Conservation (phyloP, 1,140 invertebrate genomes). For the Drosophila prosaltans region DNA sequence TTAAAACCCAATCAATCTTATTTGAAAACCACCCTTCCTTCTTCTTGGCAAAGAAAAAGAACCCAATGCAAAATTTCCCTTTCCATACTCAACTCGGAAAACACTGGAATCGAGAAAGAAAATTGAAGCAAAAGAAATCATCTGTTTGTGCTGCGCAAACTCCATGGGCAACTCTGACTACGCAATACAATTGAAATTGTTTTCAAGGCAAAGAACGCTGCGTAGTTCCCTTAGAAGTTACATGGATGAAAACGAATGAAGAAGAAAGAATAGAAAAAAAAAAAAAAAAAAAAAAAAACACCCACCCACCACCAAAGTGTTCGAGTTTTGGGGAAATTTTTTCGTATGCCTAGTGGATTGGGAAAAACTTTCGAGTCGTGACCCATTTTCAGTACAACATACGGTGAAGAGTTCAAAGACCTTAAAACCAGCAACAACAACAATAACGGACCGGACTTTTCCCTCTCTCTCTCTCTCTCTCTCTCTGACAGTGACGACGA, state of each 20-base stretch:
- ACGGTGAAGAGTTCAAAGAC: conserved; percentile 68
- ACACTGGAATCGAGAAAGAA: conserved; percentile 1
- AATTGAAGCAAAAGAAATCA: conserved; percentile 21
- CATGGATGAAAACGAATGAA: no score
- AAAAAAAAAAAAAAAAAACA: neutral
- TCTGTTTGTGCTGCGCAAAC: conserved; percentile 69
- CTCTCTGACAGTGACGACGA: conserved; percentile 7
- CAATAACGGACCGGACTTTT: conserved; percentile 25
- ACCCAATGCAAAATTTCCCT: conserved; percentile 11
- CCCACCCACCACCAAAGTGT: conserved; percentile 30
- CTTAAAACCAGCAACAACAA: conserved; percentile 47
- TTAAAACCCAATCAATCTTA: neutral
- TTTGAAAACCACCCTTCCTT: neutral
- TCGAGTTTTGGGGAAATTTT: conserved; percentile 49
- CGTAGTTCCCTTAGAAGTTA: conserved; percentile 23
- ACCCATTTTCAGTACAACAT: conserved; percentile 70
- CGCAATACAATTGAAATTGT: conserved; percentile 72
- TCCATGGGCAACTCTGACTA: conserved; percentile 55
- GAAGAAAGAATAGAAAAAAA: no score
- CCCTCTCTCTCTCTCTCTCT: neutral
- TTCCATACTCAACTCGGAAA: conserved; percentile 17
- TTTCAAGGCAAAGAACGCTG: conserved; percentile 28
- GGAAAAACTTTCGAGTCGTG: conserved; percentile 54
- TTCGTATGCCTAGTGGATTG: conserved; percentile 28
- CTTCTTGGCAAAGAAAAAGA: neutral